These are phyloP conservation scores for Parotocinclus haroldoi DNA, from an alignment of 2,797 vertebrate genomes.

Conservation along the genomic window DNA sequence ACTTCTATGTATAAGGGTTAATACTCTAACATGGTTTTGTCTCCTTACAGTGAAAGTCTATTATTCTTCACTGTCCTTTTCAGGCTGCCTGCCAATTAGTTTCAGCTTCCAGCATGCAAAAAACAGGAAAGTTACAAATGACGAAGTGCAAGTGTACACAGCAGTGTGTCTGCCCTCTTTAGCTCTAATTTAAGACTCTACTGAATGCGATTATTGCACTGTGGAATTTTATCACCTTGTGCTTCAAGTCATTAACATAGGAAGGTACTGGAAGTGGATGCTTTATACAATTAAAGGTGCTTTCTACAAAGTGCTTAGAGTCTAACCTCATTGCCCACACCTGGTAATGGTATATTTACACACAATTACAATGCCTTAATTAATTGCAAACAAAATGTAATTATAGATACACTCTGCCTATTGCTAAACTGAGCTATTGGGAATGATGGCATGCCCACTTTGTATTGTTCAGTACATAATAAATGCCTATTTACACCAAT, in stretches of 20 bases:
- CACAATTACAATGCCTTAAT: conserved; percentile 15
- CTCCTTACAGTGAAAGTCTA: conserved; percentile 59
- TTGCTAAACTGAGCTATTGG: no score
- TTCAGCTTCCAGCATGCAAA: conserved; percentile 53
- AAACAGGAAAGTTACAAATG: conserved; percentile 46
- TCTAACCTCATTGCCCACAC: conserved; percentile 23
- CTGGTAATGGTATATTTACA: conserved; percentile 24
- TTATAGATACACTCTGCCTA: no score
- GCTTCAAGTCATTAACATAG: conserved; percentile 36
- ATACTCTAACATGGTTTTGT: conserved; percentile 64
- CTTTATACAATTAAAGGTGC: conserved; percentile 22
- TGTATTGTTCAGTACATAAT: no score
- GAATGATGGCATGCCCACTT: no score
- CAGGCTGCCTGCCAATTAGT: conserved; percentile 66
- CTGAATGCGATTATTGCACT: conserved; percentile 47
- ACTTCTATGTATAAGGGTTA: conserved; percentile 63
- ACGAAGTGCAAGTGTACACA: conserved; percentile 47
- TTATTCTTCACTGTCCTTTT: conserved; percentile 68
- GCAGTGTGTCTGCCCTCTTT: conserved; percentile 48
- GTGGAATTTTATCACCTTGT: conserved; percentile 44
- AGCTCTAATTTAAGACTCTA: conserved; percentile 46
- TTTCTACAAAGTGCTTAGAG: conserved; percentile 26
- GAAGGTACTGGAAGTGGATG: conserved; percentile 23
- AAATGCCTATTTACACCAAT: no score
- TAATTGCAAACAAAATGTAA: no score